These are phyloP conservation scores for Torymus auratus DNA, from an alignment of 2,888 invertebrate species.

Conservation along the genomic window DNA sequence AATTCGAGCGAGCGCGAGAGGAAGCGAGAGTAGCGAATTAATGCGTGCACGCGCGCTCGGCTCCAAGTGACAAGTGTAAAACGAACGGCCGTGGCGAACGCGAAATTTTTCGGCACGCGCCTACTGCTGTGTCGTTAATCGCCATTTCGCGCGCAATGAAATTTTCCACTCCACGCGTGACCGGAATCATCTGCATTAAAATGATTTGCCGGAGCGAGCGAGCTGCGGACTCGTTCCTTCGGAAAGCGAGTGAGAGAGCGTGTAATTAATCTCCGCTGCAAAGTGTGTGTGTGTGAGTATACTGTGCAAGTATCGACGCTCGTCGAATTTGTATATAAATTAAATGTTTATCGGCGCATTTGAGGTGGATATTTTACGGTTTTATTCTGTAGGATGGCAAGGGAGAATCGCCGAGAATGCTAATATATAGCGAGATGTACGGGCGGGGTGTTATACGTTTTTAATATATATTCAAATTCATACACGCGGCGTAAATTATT, in stretches of 20 bases:
- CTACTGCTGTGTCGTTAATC: neutral
- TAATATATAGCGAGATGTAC: neutral
- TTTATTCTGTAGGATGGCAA: neutral
- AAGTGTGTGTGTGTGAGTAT: neutral
- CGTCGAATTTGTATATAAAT: slow-evolving; percentile 31
- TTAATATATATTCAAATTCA: slow-evolving; percentile 38
- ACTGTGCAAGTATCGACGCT: neutral
- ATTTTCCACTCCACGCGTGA: slow-evolving; percentile 4
- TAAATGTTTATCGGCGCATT: slow-evolving; percentile 12
- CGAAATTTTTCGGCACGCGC: neutral
- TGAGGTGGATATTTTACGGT: neutral
- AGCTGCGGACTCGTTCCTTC: slow-evolving; percentile 7
- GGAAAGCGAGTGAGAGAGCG: slow-evolving; percentile 3
- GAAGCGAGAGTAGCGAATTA: neutral
- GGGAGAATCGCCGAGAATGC: neutral
- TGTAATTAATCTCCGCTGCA: slow-evolving; percentile 17
- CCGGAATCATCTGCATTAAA: slow-evolving; percentile 10
- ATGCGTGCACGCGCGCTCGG: neutral
- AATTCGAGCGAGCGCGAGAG: neutral
- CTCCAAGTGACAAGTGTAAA: neutral
- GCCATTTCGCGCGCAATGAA: neutral
- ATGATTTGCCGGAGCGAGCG: neutral
- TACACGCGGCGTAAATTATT: neutral
- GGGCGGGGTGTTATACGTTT: neutral
- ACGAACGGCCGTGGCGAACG: neutral